A percentile compares a stretch with the other conserved stretches of the same genome.
These are phyloP conservation scores for Paragorgia papillata DNA, from an alignment of 92 coral and sea anemone species.

Conservation along the genomic window DNA sequence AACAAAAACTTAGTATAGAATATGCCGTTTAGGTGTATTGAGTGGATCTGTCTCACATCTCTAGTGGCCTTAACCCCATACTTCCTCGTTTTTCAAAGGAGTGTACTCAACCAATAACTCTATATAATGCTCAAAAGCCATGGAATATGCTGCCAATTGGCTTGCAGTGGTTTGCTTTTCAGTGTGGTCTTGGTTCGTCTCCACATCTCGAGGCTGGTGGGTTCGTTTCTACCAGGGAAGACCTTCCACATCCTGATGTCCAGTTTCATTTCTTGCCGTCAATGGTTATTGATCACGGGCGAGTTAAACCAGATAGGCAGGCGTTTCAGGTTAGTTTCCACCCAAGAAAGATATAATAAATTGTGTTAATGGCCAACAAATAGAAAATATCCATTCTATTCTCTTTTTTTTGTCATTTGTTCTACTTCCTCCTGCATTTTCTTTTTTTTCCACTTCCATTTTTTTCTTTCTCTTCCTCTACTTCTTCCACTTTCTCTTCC, in stretches of 20 bases:
- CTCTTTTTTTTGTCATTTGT: no score
- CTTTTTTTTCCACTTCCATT: no score
- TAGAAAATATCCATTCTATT: no score
- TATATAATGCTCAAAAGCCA: constrained; percentile 68
- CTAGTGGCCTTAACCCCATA: no score
- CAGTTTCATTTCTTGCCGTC: constrained; percentile 85
- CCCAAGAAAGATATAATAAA: no score
- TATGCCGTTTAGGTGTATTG: no score
- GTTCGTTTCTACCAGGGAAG: constrained; percentile 73
- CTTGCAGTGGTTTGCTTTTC: constrained; percentile 66
- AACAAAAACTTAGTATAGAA: no score
- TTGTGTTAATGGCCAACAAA: no score
- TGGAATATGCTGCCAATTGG: constrained; percentile 81
- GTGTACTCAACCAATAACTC: constrained; percentile 79
- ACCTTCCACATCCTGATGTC: constrained; percentile 74
- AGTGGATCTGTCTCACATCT: no score
- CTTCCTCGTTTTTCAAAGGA: constrained; percentile 48
- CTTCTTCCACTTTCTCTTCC: not conserved
- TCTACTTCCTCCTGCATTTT: no score
- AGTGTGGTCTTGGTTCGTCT: constrained; percentile 68
- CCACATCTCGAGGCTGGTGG: constrained; percentile 88
- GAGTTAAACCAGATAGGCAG: constrained; percentile 58
- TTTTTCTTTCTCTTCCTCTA: no score
- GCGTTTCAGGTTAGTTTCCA: constrained; percentile 70
- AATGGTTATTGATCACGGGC: constrained; percentile 71